Percentiles rank a stretch among this genome's conserved stretches.
These are phyloP conservation scores for Dryomyza anilis DNA, from an alignment of 2,888 invertebrate genomes.

Conservation along the genomic window DNA sequence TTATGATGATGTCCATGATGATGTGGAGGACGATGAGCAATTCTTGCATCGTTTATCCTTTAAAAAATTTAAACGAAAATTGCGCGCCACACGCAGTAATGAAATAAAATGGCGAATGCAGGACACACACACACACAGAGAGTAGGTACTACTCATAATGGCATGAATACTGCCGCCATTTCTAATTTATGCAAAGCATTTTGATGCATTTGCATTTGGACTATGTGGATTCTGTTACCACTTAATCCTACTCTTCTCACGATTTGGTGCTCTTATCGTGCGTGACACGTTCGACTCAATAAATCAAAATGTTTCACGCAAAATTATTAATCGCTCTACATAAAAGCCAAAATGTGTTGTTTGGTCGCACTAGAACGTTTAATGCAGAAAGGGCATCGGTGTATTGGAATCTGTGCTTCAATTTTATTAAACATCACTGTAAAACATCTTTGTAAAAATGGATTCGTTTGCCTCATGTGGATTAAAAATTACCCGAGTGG, in stretches of 20 bases:
- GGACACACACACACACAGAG: neutral
- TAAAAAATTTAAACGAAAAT: conserved; percentile 51
- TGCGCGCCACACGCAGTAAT: conserved; percentile 54
- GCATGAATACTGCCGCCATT: conserved; percentile 16
- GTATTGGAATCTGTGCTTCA: no score
- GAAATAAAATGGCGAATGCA: conserved; percentile 38
- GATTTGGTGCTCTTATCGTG: conserved; percentile 34
- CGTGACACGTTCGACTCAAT: conserved; percentile 49
- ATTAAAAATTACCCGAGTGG: no score
- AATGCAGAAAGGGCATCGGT: no score
- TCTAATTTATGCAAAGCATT: conserved; percentile 32
- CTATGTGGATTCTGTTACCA: neutral
- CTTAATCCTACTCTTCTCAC: neutral
- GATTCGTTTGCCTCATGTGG: no score
- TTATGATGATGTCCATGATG: no score
- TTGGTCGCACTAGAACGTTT: no score
- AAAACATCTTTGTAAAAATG: no score
- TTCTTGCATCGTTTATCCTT: conserved; percentile 21
- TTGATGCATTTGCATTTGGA: conserved; percentile 33
- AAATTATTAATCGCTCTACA: no score
- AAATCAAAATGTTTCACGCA: conserved; percentile 46
- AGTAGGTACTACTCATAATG: no score
- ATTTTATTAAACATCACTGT: no score
- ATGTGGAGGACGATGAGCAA: conserved; percentile 1
- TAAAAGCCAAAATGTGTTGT: no score